Percentiles rank a stretch among this genome's conserved stretches.
These are phyloP conservation scores for Callitettix versicolor DNA, from an alignment of 1,140 invertebrate genomes.

Conservation along the genomic window DNA sequence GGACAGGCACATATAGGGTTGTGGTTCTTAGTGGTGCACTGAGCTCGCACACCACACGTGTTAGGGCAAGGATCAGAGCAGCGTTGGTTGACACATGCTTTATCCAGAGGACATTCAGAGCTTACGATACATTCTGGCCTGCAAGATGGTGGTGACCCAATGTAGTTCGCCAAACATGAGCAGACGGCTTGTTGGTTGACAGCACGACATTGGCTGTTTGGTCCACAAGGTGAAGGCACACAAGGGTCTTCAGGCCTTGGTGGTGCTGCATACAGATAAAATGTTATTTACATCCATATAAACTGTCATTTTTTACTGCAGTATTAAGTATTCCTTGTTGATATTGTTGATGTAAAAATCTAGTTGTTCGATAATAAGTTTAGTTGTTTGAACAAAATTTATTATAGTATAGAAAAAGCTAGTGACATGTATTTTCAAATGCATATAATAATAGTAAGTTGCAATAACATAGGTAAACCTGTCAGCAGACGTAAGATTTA, in stretches of 20 bases:
- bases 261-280: conserved; percentile 11
- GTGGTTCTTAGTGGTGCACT: conserved; percentile 46
- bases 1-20: conserved; percentile 45
- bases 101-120: conserved; percentile 44
- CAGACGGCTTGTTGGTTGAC: conserved; percentile 41
- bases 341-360: too few species aligned
- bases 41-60: conserved; percentile 46
- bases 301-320: too few species aligned
- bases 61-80: conserved; percentile 49
- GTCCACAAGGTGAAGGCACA: conserved; percentile 58
- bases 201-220: conserved; percentile 50
- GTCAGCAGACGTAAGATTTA: too few species aligned
- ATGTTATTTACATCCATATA: too few species aligned
- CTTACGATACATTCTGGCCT: conserved; percentile 43
- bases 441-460: too few species aligned
- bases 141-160: conserved; percentile 42
- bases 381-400: too few species aligned
- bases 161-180: conserved; percentile 43
- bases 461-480: too few species aligned
- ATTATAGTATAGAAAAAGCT: too few species aligned
- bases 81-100: conserved; percentile 44
- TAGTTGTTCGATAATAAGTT: too few species aligned
- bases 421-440: too few species aligned
- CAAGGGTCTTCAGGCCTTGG: conserved; percentile 38
- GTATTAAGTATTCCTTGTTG: too few species aligned